Conservation (phyloP, 2,113 vertebrate genomes). For the Melanostigma gelatinosum region DNA sequence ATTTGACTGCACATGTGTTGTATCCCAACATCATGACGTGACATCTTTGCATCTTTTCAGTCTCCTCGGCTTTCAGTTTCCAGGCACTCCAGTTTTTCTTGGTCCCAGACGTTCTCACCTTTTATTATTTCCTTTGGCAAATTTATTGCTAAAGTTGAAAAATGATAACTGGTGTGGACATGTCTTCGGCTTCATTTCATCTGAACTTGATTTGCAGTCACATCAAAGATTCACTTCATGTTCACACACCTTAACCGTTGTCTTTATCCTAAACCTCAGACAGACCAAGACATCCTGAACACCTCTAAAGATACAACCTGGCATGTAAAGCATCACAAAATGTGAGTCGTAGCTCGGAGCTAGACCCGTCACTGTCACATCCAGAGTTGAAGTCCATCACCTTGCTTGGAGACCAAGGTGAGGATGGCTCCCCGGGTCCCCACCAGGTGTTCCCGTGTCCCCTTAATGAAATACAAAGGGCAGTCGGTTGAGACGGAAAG, state of each 20-base stretch:
- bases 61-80: too few species aligned
- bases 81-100: neutral
- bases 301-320: neutral
- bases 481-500: slow-evolving; percentile 47
- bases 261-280: slow-evolving; percentile 13
- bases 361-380: slow-evolving; percentile 55
- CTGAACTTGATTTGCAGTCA: neutral
- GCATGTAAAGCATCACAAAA: slow-evolving; percentile 4
- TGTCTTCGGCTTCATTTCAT: neutral
- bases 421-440: slow-evolving; percentile 48
- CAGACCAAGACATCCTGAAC: neutral
- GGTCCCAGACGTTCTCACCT: neutral
- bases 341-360: slow-evolving; percentile 11
- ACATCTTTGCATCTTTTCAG: too few species aligned
- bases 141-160: neutral
- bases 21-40: neutral
- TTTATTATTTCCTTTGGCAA: neutral
- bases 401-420: slow-evolving; percentile 35
- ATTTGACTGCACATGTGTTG: neutral
- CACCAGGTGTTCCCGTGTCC: slow-evolving; percentile 73
- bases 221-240: neutral
- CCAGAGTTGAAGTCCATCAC: slow-evolving; percentile 40
- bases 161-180: neutral
- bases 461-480: slow-evolving; percentile 73
- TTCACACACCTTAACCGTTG: neutral